Base-by-base conservation (phyloP, 1,140 invertebrate genomes). In the Diorhabda sublineata region DNA sequence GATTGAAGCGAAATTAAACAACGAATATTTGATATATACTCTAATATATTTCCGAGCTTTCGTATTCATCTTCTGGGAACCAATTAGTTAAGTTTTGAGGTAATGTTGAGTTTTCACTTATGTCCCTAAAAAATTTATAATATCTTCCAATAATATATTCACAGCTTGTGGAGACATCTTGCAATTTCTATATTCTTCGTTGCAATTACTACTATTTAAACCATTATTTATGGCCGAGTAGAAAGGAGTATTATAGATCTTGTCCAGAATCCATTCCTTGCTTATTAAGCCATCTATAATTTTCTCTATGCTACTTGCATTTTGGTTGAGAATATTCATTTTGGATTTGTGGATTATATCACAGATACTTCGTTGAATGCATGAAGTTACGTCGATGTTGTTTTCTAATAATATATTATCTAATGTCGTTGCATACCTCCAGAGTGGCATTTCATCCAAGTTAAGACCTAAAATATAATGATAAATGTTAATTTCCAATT, bases 261-360 rank as follows among this genome's bases (percentile, higher is more conserved):
- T 41, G n/a, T 68, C 45, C 7, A 62, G 65, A 0, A 80, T 8
- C 77, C 76, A 79, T 52, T 71, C 56, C 64, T 73, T 79, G 26
- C 72, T 76, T 2, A 74, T 71, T 9, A 81, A n/a, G 5, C 79
- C 78, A 69, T 81, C 77, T 4, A 81, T 71, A 57, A 80, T 80
- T 70, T 79, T 81, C 67, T 81, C 77, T 3, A 64, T 71, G 62
- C 77, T 80, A 3, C 69, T 71, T 26, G 70, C 74, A 44, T 68
- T 63, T 68, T 78, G 77, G 52, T 42, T 74, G 3, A 61, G 26
- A 2, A 80, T 65, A 58, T 75, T 78, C 45, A 62, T 62, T 5
- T 72, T 67, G 3, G 78, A 73, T 41, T 76, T 74, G 58, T 76
- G 73, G 5, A 78, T 73, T 3, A 71, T 59, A 64, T 69, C 76